Base-by-base conservation (phyloP, 1,140 invertebrate species). In the Hesperophylax magnus region DNA sequence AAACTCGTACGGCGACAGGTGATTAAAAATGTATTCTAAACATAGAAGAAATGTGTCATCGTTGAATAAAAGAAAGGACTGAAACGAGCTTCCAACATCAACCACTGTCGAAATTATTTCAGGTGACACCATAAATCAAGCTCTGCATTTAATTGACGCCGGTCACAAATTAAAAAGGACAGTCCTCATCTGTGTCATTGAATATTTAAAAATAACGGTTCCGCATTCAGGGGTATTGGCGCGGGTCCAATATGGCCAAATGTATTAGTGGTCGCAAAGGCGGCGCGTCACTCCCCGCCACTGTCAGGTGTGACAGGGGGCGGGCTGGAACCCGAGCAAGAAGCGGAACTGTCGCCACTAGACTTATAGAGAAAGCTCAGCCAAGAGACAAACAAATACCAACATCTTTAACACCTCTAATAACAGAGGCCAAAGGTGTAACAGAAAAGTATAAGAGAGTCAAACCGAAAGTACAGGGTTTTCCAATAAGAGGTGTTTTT, bases 131-230 rank as follows among this genome's bases (percentile, higher is more conserved):
- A 72, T 72, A 72, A 72, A 72, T 72, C 69, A 24, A 22, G 22
- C 14, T 18, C 20, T 54, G 69, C 69, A 20, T 52, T 72, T 72
- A 72, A 72, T 72, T 72, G 69, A 72, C 69, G 52, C 52, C 20
- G 22, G 20, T 72, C 47, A 72, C 52, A 72, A 72, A 72, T 56
- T 53, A 67, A 72, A 72, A 72, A 72, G 17, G 69, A 72, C 47
- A 72, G 69, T 22, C 63, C 63, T 72, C 69, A 72, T 72, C 65
- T 69, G 52, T 72, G 69, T 72, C 69, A 72, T 53, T 72, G 69
- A 53, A 72, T 24, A 72, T 34, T 7, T 31, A 54, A 72, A 54
- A 72, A 72, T 72, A 72, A 52, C 52, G 47, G 47, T 72, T 72
- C 69, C 69, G 69, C 69, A 53, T 72, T 72, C 69, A 72, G 9